Conservation (phyloP, 2,113 vertebrate species). For the Eudyptes chrysolophus region DNA sequence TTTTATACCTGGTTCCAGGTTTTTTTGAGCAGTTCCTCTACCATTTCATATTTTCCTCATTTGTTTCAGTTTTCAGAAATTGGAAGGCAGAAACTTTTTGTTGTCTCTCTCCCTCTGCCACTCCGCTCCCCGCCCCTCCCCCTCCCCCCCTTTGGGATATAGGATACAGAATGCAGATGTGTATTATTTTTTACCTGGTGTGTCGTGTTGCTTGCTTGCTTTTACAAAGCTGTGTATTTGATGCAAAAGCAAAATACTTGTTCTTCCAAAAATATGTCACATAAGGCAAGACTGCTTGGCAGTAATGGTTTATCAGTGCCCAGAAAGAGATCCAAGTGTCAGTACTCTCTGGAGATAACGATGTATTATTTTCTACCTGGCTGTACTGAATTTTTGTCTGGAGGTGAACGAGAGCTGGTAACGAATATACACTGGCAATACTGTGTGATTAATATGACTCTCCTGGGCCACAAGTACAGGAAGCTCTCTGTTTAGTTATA, state of each 20-base stretch:
- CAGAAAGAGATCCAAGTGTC: neutral
- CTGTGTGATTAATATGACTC: neutral
- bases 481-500: neutral
- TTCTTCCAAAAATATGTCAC: neutral
- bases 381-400: neutral
- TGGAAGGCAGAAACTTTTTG: neutral
- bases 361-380: neutral
- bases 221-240: neutral
- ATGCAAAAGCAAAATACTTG: neutral
- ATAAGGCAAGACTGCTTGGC: neutral
- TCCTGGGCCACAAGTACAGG: neutral
- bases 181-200: neutral
- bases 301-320: neutral
- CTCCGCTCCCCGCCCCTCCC: accelerated
- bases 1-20: neutral
- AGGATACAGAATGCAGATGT: neutral
- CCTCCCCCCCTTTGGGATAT: neutral
- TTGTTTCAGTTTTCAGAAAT: neutral
- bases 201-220: neutral
- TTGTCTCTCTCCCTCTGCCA: neutral
- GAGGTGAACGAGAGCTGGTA: neutral
- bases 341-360: neutral
- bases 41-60: neutral
- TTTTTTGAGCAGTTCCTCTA: neutral
- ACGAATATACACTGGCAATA: neutral